These are phyloP conservation scores for Laspeyria flexula DNA, from an alignment of 2,888 invertebrate species.

Conservation along the genomic window DNA sequence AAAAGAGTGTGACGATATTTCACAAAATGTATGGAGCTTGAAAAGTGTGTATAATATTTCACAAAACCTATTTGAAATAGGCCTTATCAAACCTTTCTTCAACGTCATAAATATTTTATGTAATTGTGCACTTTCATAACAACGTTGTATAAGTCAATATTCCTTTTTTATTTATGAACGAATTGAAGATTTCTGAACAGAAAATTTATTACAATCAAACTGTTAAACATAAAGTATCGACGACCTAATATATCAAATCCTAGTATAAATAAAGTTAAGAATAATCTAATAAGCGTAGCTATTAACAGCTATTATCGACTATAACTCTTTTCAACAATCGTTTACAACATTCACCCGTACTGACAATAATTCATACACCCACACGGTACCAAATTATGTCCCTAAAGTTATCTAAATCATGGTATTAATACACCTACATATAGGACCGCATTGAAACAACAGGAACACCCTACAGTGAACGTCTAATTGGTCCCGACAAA, in stretches of 20 bases:
- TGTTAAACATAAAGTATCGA: background rate
- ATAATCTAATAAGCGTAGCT: constrained; percentile 13
- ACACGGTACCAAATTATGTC: constrained; percentile 35
- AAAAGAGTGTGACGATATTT: no score
- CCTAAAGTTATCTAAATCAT: constrained; percentile 36
- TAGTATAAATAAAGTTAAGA: constrained; percentile 12
- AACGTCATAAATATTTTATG: no score
- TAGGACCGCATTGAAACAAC: constrained; percentile 30
- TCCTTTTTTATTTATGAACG: no score
- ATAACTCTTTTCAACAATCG: constrained; percentile 37
- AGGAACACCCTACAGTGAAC: constrained; percentile 37
- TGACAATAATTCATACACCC: constrained; percentile 29
- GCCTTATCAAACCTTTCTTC: no score
- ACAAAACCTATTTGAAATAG: no score
- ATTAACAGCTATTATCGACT: constrained; percentile 29
- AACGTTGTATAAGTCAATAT: no score
- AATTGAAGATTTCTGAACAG: no score
- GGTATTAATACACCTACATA: constrained; percentile 24
- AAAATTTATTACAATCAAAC: background rate
- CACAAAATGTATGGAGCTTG: no score
- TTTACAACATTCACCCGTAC: constrained; percentile 21
- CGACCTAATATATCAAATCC: background rate
- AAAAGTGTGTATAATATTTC: no score
- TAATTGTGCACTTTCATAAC: no score
- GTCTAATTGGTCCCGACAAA: constrained; percentile 41